Conservation (phyloP, 2,797 vertebrate species). For the Chrosomus eos region DNA sequence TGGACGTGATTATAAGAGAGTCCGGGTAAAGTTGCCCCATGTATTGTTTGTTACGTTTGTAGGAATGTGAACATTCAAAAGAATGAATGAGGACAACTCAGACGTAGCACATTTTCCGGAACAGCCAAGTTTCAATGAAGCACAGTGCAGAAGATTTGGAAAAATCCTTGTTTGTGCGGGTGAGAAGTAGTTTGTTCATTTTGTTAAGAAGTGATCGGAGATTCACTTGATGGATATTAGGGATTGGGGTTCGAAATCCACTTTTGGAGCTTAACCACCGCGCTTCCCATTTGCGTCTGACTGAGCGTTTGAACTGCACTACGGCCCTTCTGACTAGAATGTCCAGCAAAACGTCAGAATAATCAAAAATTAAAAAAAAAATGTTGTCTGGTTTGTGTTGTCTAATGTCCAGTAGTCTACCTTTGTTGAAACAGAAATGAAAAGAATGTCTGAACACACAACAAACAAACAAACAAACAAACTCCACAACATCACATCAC, state of each 20-base stretch:
- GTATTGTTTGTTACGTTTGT: not conserved
- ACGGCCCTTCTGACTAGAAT: not conserved
- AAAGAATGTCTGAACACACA: no score
- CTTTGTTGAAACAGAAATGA: no score
- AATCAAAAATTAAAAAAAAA: no score
- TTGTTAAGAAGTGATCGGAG: not conserved
- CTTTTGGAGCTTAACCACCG: not conserved
- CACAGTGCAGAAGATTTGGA: not conserved
- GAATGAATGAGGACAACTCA: not conserved
- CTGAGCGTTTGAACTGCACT: not conserved
- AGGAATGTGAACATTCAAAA: not conserved
- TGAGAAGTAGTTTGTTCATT: not conserved
- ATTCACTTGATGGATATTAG: not conserved
- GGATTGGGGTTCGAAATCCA: not conserved
- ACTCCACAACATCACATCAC: no score
- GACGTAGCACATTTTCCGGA: not conserved
- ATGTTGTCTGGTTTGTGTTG: no score
- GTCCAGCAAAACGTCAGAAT: not conserved
- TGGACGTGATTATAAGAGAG: not conserved
- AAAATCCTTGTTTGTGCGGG: not conserved
- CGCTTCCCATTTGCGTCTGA: not conserved
- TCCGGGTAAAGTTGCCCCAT: not conserved
- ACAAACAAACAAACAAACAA: no score
- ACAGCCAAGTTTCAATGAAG: not conserved
- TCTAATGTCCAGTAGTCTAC: no score